phyloP scores from a whole-genome alignment of 2,113 vertebrate genomes.

The Crotophaga sulcirostris region DNA sequence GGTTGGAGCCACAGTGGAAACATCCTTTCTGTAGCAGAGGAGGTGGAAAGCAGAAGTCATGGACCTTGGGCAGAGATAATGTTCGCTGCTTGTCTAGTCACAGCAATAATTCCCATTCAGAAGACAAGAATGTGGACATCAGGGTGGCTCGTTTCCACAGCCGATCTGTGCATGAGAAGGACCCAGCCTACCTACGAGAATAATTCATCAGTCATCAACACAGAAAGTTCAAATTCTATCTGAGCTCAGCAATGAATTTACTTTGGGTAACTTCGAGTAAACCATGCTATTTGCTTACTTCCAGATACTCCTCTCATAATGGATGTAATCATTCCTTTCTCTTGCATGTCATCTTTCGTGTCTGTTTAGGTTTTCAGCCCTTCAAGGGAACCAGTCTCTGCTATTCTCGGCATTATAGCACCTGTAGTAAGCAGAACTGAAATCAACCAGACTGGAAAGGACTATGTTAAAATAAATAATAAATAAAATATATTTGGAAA shows the following conservation, averaged over 20 bases:
- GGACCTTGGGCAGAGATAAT: not conserved
- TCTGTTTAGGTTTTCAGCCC: not conserved
- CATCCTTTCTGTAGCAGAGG: not conserved
- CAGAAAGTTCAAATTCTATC: not conserved
- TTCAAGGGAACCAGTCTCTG: not conserved
- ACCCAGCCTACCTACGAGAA: not conserved
- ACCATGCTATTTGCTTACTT: not conserved
- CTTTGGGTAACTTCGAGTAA: not conserved
- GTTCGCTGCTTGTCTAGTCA: not conserved
- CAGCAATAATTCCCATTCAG: not conserved
- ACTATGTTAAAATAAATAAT: not conserved
- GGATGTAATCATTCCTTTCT: not conserved
- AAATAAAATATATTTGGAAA: not conserved
- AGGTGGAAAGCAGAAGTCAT: not conserved
- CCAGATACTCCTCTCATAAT: not conserved
- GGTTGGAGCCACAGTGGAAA: not conserved
- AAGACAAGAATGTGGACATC: not conserved
- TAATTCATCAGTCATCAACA: rapidly evolving
- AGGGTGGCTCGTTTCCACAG: not conserved
- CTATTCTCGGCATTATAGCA: not conserved
- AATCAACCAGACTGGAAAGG: not conserved
- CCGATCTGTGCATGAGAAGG: not conserved
- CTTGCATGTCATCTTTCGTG: rapidly evolving
- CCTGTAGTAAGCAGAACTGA: not conserved
- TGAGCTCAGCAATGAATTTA: not conserved